These are phyloP conservation scores for Hippocampus zosterae DNA, from an alignment of 2,113 vertebrate species.

Conservation along the genomic window DNA sequence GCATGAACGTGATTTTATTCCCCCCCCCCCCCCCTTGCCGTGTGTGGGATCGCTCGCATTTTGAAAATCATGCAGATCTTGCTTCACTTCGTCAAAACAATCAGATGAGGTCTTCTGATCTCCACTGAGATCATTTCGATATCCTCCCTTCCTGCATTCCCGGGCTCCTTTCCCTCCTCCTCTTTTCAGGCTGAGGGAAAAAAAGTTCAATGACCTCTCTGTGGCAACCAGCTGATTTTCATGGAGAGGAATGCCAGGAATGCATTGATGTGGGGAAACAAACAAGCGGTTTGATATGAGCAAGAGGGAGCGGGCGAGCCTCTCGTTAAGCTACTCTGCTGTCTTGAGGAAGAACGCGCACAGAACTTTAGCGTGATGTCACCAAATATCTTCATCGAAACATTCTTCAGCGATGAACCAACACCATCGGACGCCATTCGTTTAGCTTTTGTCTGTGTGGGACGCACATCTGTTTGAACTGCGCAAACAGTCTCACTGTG, in stretches of 20 bases:
- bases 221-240: constrained; percentile 90
- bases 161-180: background rate
- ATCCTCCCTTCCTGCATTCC: background rate
- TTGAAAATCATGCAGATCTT: background rate
- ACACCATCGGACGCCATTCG: constrained; percentile 5
- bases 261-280: constrained; percentile 89
- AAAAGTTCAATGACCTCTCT: constrained; percentile 88
- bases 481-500: constrained; percentile 36
- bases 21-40: too few relatives aligned
- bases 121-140: background rate
- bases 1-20: too few relatives aligned
- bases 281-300: constrained; percentile 76
- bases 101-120: background rate
- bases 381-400: constrained; percentile 21
- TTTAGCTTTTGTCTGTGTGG: background rate
- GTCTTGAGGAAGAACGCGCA: background rate
- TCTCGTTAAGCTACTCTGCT: background rate
- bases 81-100: constrained; percentile 3
- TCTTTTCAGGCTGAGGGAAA: constrained; percentile 53
- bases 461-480: constrained; percentile 44
- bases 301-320: background rate
- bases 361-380: constrained; percentile 25
- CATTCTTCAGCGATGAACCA: constrained; percentile 7
- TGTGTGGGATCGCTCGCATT: background rate
- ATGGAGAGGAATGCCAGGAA: constrained; percentile 89